Evolutionary conservation across 2,113 vertebrate genomes (phyloP), one percentile per base, ranked within the genome.

Genomic region (Megaleporinus macrocephalus): DNA sequence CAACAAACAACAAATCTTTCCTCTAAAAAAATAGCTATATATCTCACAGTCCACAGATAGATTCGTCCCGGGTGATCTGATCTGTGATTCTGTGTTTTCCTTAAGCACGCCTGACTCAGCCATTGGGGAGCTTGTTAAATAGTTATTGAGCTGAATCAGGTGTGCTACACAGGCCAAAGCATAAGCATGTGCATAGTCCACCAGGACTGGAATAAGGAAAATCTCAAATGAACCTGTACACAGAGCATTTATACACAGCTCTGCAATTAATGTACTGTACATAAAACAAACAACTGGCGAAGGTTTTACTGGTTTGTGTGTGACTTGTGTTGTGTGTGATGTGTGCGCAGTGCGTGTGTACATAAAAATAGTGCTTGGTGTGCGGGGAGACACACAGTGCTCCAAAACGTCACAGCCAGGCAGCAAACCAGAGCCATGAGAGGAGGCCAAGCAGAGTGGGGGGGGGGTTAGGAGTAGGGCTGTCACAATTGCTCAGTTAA

Each of bases 401-500:
- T 83, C 22, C n/a, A 71, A 63, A 80, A 82, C 33, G 33, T 29
- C 16, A 65, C 24, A 85, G 73, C 47, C 70, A 80, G 62, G 69
- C 27, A 85, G 27, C 61, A 84, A 79, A 80, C 53, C 86, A 84
- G 29, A 76, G 76, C 57, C 44, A 81, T 57, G 47, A 81, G 47
- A 82, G 26, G n/a, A 76, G 14, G 63, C 57, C 70, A 86, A 51
- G 79, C 83, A 63, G 69, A 70, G 30, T 27, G 66, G 76, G 59
- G 85, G 86, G n/a, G 70, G 78, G 57, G 82, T 83, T 83, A 83
- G 11, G 61, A 55, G 47, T 59, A 82, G 68, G 49, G 75, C 24
- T 79, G 72, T 61, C 57, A 61, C 57, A 12, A 61, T 61, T 55
- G 53, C 16, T 22, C 41, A 44, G 41, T 36, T 36, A 44, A 5